Conservation (phyloP, 1,140 invertebrate genomes). For the Musca domestica region DNA sequence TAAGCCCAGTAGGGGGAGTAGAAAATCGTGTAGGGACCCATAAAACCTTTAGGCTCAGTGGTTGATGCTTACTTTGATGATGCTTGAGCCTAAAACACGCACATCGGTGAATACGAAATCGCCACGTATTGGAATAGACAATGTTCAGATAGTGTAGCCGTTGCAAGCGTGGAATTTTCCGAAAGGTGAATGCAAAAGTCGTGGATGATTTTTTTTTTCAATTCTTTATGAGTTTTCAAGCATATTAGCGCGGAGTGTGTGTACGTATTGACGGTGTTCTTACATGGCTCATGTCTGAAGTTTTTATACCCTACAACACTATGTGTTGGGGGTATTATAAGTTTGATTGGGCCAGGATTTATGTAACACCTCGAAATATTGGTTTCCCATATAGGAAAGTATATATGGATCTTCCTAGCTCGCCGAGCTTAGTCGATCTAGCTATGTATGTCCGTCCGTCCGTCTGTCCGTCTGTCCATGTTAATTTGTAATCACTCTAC, state of each 20-base stretch:
- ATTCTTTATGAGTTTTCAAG: conserved; percentile 13
- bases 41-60: conserved; percentile 1
- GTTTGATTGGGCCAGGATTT: too few species aligned
- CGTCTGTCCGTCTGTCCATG: too few species aligned
- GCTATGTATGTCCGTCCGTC: too few species aligned
- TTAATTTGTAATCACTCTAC: too few species aligned
- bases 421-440: too few species aligned
- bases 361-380: too few species aligned
- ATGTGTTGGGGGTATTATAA: too few species aligned
- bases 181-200: not conserved
- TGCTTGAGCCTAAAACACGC: not conserved
- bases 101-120: not conserved
- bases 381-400: too few species aligned
- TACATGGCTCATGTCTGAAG: too few species aligned
- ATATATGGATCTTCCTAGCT: too few species aligned
- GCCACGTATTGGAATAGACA: not conserved
- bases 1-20: not conserved
- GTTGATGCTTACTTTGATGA: conserved; percentile 11
- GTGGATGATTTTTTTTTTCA: not conserved
- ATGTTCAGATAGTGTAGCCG: not conserved
- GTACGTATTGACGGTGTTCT: too few species aligned
- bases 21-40: not conserved
- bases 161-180: not conserved
- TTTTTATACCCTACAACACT: too few species aligned
- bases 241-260: not conserved